These are phyloP conservation scores for Myripristis jacobus DNA, from an alignment of 2,797 vertebrate genomes.

Conservation along the genomic window DNA sequence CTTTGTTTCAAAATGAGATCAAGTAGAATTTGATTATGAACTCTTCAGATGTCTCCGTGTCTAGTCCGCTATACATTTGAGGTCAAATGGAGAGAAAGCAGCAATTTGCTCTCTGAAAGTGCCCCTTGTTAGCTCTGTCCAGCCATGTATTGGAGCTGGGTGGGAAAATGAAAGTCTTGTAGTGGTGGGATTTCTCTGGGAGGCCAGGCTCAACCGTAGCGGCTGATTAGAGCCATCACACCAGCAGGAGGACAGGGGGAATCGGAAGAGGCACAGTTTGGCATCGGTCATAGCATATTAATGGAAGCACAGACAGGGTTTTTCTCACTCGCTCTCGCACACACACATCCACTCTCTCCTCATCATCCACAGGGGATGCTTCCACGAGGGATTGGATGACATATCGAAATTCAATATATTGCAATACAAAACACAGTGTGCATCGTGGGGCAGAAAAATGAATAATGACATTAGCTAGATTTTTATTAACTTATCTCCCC, in stretches of 20 bases:
- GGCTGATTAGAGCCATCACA: constrained; percentile 37
- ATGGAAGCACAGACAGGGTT: neutral
- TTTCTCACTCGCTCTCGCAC: no score
- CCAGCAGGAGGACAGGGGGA: constrained; percentile 21
- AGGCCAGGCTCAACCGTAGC: constrained; percentile 14
- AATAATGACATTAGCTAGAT: no score
- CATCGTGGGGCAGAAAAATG: no score
- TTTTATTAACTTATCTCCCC: no score
- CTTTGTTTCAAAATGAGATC: no score
- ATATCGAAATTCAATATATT: no score
- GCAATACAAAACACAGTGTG: no score
- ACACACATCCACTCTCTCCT: neutral
- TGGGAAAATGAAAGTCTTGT: constrained; percentile 11
- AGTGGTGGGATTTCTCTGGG: neutral
- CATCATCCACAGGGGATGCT: neutral
- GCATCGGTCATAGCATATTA: constrained; percentile 28
- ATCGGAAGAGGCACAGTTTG: constrained; percentile 26
- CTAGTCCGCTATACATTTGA: neutral
- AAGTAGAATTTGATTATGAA: no score
- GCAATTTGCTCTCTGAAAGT: neutral
- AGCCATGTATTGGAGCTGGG: neutral
- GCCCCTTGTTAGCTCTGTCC: neutral
- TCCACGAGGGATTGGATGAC: neutral
- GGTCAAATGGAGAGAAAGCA: constrained; percentile 19
- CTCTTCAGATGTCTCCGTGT: no score